Evolutionary conservation across 1,140 invertebrate genomes (phyloP).

Genomic region (Zaprionus ornatus): DNA sequence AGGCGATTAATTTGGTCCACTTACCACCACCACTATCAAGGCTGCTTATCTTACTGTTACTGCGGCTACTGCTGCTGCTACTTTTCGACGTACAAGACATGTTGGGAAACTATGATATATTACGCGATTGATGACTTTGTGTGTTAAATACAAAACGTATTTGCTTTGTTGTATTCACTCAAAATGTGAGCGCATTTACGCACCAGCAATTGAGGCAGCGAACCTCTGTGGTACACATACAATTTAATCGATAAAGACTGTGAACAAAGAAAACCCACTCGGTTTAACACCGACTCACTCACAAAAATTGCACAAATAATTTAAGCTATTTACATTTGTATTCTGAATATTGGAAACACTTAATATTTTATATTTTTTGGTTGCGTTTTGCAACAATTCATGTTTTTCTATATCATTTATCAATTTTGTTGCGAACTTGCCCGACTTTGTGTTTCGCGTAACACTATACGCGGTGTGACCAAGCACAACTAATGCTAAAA

Average conservation of each 20-base stretch:
- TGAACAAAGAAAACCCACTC: constrained; percentile 8
- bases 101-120: not conserved
- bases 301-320: constrained; percentile 11
- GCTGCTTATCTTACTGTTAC: not conserved
- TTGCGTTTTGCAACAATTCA: constrained; percentile 20
- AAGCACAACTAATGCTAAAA: not conserved
- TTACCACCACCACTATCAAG: constrained; percentile 13
- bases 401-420: constrained; percentile 22
- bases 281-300: not conserved
- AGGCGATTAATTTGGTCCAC: not conserved
- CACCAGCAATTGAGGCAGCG: constrained; percentile 22
- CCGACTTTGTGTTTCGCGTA: constrained; percentile 26
- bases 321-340: constrained; percentile 1
- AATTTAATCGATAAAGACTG: constrained; percentile 38
- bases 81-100: not conserved
- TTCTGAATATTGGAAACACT: not conserved
- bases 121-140: not conserved
- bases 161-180: not conserved
- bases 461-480: constrained; percentile 28
- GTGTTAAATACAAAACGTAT: not conserved
- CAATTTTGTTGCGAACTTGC: constrained; percentile 18
- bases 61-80: not conserved
- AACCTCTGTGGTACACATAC: constrained; percentile 15
- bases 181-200: constrained; percentile 33
- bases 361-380: not conserved